Evolutionary conservation across 2,797 vertebrate species (phyloP), one percentile per base, ranked within the genome.

Genomic region (Tympanoctomys barrerae): DNA sequence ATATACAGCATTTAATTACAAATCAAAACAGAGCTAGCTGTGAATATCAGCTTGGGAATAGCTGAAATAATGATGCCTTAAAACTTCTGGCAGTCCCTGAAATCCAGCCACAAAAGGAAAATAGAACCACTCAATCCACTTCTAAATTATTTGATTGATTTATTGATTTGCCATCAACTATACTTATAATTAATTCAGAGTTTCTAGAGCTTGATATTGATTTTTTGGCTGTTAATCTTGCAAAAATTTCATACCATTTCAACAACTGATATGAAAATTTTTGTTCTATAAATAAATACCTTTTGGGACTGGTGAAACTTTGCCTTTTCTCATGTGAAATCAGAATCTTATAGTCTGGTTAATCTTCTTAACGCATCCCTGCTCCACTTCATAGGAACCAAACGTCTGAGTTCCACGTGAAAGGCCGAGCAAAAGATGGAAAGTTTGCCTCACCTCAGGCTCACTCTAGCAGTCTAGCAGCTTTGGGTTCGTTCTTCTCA

Each of bases 141-240:
- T 95, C 33, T 79, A 90, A 95, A 80, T 85, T 87, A 79, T 70
- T 93, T 46, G 33, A 91, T 52, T 84, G 36, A 91, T 52, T 84
- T 91, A 79, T 97, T 93, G 24, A 93, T 77, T 89, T 92, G 70
- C 31, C 46, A 91, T 54, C 28, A 62, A 92, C 68, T 77, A 93
- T 33, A 89, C 36, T 70, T 87, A 88, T 59, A 84, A 94, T 46
- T 94, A 89, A 71, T 80, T 87, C 66, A 84, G 46, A 16, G 21
- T 73, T 90, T 90, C 83, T 86, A 83, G 62, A 89, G 28, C 90
- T 91, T 94, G 49, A 57, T 54, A 87, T 91, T 95, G 85, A 83
- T 75, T 86, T 82, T 68, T 95, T 71, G 57, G 14, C 62, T 94
- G 16, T 95, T 93, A 81, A 95, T 93, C 71, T 87, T 95, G 73